phyloP scores from a whole-genome alignment of 2,797 vertebrate species.

The Darevskia mixta region DNA sequence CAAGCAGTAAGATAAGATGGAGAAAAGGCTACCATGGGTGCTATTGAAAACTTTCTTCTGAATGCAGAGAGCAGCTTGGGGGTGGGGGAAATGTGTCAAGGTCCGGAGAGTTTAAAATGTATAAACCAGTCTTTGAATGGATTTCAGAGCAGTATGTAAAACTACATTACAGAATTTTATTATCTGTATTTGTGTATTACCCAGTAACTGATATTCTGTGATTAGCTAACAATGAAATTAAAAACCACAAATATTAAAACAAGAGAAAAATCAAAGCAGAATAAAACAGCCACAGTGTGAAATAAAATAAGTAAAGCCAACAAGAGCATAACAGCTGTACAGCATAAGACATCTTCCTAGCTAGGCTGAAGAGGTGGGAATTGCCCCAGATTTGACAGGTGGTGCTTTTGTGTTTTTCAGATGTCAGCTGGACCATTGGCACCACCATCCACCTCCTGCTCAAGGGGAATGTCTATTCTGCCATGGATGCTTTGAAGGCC shows the following conservation, averaged over 20 bases:
- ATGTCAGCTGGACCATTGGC: constrained; percentile 72
- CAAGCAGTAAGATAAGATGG: not conserved
- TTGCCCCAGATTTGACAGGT: fast-evolving
- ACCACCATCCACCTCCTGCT: constrained; percentile 71
- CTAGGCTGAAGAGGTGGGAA: not conserved
- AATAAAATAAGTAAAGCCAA: too few relatives aligned
- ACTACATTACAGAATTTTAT: too few relatives aligned
- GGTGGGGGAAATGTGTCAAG: not conserved
- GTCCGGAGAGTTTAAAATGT: not conserved
- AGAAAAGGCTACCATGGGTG: too few relatives aligned
- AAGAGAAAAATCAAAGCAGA: too few relatives aligned
- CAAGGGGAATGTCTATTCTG: constrained; percentile 60
- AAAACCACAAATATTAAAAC: too few relatives aligned
- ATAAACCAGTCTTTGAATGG: too few relatives aligned
- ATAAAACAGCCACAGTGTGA: too few relatives aligned
- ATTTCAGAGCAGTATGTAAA: too few relatives aligned
- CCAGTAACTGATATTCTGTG: too few relatives aligned
- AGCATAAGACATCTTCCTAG: not conserved
- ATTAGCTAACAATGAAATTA: too few relatives aligned
- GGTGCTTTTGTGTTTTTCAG: constrained; percentile 60
- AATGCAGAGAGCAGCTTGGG: not conserved
- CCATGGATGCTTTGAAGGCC: constrained; percentile 67
- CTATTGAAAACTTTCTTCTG: too few relatives aligned
- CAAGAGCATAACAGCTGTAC: not conserved
- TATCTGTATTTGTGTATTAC: too few relatives aligned